These are phyloP conservation scores for Montifringilla adamsi DNA, from an alignment of 2,113 vertebrate genomes.

Conservation along the genomic window DNA sequence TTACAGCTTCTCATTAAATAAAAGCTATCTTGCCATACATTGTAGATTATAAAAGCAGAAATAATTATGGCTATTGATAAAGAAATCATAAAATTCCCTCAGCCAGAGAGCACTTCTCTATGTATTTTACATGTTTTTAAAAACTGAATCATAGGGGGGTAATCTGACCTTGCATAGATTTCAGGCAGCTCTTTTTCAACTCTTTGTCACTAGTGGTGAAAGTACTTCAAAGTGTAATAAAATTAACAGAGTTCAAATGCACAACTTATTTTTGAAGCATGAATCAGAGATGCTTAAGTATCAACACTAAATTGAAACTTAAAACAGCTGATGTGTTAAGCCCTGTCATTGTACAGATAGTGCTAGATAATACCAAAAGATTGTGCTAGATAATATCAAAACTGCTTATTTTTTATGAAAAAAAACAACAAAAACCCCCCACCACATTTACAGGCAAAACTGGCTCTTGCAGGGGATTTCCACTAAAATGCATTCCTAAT, in stretches of 20 bases:
- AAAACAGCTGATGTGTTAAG: not conserved
- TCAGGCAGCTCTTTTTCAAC: not conserved
- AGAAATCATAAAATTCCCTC: not conserved
- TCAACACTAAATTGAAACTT: not conserved
- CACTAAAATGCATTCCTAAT: not conserved
- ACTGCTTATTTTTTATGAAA: not conserved
- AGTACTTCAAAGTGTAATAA: not conserved
- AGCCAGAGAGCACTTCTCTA: not conserved
- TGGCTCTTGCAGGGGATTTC: not conserved
- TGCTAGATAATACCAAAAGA: not conserved
- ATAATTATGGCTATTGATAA: not conserved
- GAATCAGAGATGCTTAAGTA: not conserved
- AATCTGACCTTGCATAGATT: not conserved
- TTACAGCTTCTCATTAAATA: not conserved
- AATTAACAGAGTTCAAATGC: not conserved
- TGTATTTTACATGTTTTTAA: not conserved
- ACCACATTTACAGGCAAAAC: not conserved
- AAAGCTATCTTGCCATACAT: not conserved
- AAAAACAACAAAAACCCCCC: not conserved
- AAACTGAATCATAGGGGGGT: not conserved
- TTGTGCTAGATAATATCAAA: not conserved
- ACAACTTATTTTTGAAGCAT: not conserved
- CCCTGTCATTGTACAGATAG: not conserved
- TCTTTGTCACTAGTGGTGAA: not conserved
- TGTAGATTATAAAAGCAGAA: not conserved